These are phyloP conservation scores for Trichoplusia ni DNA, from an alignment of 1,140 invertebrate genomes.

Conservation along the genomic window DNA sequence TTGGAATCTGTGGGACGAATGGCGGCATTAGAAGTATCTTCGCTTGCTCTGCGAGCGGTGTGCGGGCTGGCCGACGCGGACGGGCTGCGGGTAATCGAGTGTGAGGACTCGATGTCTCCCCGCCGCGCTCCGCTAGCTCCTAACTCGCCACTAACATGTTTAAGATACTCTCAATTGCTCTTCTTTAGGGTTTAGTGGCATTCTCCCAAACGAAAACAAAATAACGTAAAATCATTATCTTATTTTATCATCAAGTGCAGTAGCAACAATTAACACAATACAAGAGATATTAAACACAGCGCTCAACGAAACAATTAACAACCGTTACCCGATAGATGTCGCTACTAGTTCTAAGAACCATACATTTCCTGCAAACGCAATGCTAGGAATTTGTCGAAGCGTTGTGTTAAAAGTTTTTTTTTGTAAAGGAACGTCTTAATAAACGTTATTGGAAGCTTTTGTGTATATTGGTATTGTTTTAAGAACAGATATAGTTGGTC, in stretches of 20 bases:
- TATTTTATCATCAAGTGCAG: background rate
- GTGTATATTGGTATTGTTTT: constrained; percentile 2
- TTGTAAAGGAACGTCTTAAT: constrained; percentile 13
- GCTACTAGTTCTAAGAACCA: background rate
- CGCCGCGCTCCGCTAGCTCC: background rate
- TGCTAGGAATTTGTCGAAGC: constrained; percentile 17
- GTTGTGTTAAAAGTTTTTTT: constrained; percentile 4
- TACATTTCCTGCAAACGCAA: constrained; percentile 1
- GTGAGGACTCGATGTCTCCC: constrained; percentile 9
- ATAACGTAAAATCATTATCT: background rate
- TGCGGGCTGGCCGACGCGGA: constrained; percentile 7
- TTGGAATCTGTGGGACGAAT: constrained; percentile 13
- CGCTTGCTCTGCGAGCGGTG: background rate
- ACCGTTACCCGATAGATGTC: constrained; percentile 6
- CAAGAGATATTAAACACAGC: too few relatives aligned
- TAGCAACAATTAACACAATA: constrained; percentile 3
- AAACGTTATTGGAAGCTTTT: constrained; percentile 17
- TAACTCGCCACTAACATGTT: constrained; percentile 1
- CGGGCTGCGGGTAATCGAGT: constrained; percentile 18
- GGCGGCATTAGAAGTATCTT: constrained; percentile 16
- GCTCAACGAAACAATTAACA: background rate
- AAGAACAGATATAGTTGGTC: background rate
- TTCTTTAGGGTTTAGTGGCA: constrained; percentile 4
- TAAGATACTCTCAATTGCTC: constrained; percentile 3
- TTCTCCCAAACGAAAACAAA: background rate